Base-by-base conservation (phyloP, 30 jellyfish, hydroid and myxozoan genomes). In the Nemopilema nomurai region DNA sequence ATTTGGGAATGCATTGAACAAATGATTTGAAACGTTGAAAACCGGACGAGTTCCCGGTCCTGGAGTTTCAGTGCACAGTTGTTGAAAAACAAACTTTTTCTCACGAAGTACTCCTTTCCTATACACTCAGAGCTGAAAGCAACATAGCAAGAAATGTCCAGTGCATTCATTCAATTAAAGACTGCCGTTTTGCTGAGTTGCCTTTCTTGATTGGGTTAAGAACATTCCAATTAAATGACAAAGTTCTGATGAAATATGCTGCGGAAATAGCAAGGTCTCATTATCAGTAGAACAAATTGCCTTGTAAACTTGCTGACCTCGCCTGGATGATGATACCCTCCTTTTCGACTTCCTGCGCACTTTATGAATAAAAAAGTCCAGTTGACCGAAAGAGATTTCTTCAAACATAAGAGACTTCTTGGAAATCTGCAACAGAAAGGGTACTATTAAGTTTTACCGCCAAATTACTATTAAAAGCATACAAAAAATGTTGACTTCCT, bases 281-380 rank as follows among this genome's bases (percentile, higher is more conserved):
- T 92, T 92, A 18, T 86, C 85, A 7, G 85, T 81, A 18, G 97
- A 88, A 57, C 90, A 68, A 51, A 92, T 70, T 1, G 98, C 93
- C 32, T 83, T 81, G 62, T 82, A 92, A 26, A 70, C 28, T 71
- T 92, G 98, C 31, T 89, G 94, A 22, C 77, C 86, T 57, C 88
- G 88, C n/a, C 98, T 49, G 8, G 83, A 64, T 18, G 73, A 49
- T 18, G 98, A 92, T 65, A 86, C 81, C 62, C 70, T 71, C n/a
- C 98, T 69, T 26, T 75, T 69, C 16, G 96, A 80, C 29, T 83
- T 68, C 29, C 97, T 70, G 18, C 69, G 69, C 49, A 92, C 51
- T 25, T 81, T 81, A 69, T 92, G 97, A 49, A 92, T 92, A 92
- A 92, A 92, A 73, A 74, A 92, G 65, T 92, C 98, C 24, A 92